A percentile compares a stretch with the other conserved stretches of the same genome.
Evolutionary conservation across 2,113 vertebrate genomes (phyloP).

Genomic region (Hyla sarda): DNA sequence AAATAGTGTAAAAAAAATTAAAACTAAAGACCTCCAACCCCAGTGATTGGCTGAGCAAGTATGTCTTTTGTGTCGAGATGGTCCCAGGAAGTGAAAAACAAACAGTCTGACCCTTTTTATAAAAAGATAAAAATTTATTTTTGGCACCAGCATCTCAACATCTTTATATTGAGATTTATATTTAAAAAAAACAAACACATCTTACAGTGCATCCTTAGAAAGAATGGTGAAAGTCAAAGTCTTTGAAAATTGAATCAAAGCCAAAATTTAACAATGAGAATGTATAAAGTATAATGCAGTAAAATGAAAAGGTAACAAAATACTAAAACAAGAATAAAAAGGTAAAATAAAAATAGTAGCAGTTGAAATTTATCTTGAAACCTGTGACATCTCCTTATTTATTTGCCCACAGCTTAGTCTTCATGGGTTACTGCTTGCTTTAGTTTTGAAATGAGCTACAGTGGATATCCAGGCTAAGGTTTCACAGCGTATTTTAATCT

Average conservation of each 20-base stretch:
- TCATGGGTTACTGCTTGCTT: not conserved
- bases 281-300: not conserved
- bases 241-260: not conserved
- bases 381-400: not conserved
- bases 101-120: no score
- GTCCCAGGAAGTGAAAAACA: no score
- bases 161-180: no score
- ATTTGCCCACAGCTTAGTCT: constrained; percentile 11
- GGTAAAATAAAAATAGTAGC: not conserved
- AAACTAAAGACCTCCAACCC: no score
- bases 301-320: not conserved
- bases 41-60: no score
- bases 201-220: not conserved
- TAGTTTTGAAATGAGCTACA: not conserved
- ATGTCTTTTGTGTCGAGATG: no score
- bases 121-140: no score
- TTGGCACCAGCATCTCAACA: no score
- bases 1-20: no score
- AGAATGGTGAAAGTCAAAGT: not conserved
- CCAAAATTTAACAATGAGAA: not conserved
- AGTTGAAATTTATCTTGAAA: not conserved
- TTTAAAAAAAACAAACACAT: not conserved
- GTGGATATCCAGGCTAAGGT: not conserved
- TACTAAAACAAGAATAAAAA: not conserved
- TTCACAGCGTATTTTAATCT: not conserved